phyloP scores from a whole-genome alignment of 2,888 invertebrate genomes.

The Latrodectus hesperus region DNA sequence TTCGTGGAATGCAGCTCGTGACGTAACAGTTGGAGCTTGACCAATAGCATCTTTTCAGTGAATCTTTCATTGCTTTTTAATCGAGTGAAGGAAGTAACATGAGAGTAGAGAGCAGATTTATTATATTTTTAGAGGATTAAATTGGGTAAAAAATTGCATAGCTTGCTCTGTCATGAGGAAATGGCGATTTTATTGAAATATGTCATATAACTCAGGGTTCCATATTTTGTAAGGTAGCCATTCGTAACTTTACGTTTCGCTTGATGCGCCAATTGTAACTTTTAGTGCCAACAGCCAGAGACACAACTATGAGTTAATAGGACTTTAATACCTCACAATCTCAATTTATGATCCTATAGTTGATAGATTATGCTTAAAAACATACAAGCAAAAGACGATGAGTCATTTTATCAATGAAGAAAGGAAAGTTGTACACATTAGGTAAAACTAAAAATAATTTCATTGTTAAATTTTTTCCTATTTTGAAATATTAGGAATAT shows the following conservation, averaged over 20 bases:
- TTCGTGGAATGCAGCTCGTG: not conserved
- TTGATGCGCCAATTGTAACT: not conserved
- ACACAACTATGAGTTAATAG: too few relatives aligned
- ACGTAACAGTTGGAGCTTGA: not conserved
- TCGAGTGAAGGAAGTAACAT: not conserved
- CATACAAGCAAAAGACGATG: too few relatives aligned
- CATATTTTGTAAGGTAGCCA: not conserved
- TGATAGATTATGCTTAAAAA: too few relatives aligned
- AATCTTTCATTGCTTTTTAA: conserved; percentile 18
- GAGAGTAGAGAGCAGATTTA: conserved; percentile 4
- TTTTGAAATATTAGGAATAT: too few relatives aligned
- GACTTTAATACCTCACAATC: too few relatives aligned
- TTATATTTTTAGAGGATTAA: conserved; percentile 10
- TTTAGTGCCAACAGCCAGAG: too few relatives aligned
- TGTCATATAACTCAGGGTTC: conserved; percentile 2
- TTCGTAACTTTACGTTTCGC: not conserved
- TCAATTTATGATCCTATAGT: too few relatives aligned
- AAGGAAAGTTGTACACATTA: too few relatives aligned
- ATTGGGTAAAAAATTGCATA: conserved; percentile 18
- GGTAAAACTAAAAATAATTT: too few relatives aligned
- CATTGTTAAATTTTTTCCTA: too few relatives aligned
- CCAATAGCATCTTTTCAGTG: not conserved
- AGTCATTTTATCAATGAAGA: too few relatives aligned
- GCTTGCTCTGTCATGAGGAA: not conserved
- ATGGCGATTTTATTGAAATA: not conserved